phyloP scores from a whole-genome alignment of 2,888 invertebrate genomes.

The Callosobruchus maculatus region DNA sequence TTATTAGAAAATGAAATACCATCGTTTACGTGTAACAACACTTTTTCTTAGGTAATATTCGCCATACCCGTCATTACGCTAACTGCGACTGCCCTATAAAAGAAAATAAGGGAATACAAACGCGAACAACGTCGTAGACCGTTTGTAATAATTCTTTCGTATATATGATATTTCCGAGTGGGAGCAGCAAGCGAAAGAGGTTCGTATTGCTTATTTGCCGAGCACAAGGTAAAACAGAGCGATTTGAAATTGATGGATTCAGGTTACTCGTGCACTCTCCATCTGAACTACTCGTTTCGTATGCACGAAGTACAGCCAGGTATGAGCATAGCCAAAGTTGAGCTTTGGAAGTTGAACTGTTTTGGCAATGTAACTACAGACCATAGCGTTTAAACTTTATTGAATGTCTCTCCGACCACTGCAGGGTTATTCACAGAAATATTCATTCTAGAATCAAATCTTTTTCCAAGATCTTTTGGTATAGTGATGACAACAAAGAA shows the following conservation, averaged over 20 bases:
- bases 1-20: no score
- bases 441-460: no score
- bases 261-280: neutral
- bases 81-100: neutral
- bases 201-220: neutral
- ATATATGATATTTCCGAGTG: neutral
- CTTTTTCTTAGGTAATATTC: no score
- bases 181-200: neutral
- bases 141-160: neutral
- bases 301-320: neutral
- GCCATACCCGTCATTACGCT: no score
- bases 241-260: neutral
- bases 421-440: no score
- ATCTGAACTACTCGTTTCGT: neutral
- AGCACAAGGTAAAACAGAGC: neutral
- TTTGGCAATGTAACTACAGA: neutral
- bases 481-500: no score
- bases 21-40: no score
- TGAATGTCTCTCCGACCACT: neutral
- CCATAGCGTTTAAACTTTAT: neutral
- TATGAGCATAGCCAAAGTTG: neutral
- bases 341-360: neutral
- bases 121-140: neutral
- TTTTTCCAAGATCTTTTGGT: no score
- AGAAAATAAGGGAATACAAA: neutral